These are phyloP conservation scores for Polyergus mexicanus DNA, from an alignment of 1,140 invertebrate genomes.

Conservation along the genomic window DNA sequence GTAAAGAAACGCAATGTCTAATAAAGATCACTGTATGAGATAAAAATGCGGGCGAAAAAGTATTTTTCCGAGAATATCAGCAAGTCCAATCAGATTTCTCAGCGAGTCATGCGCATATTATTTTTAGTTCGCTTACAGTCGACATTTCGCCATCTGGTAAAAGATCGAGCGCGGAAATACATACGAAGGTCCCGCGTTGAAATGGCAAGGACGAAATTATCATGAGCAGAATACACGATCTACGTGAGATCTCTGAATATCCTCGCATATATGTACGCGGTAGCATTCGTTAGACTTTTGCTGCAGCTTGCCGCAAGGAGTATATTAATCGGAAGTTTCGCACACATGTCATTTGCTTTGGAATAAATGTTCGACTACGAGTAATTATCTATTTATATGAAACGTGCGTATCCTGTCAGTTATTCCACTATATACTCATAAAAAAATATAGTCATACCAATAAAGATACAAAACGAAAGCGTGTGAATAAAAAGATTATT, in stretches of 20 bases:
- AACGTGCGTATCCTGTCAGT: background rate
- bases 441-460: background rate
- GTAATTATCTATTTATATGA: slow-evolving; percentile 1
- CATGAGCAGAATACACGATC: background rate
- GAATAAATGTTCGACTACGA: background rate
- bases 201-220: slow-evolving; percentile 57
- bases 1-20: background rate
- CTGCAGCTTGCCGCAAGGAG: slow-evolving; percentile 26
- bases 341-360: slow-evolving; percentile 61
- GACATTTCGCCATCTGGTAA: slow-evolving; percentile 44
- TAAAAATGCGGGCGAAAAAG: slow-evolving; percentile 27
- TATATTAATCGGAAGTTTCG: slow-evolving; percentile 66
- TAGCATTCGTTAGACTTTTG: background rate
- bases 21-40: background rate
- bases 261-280: too few relatives aligned
- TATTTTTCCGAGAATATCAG: slow-evolving; percentile 34
- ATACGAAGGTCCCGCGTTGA: slow-evolving; percentile 31
- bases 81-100: slow-evolving; percentile 34
- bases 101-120: slow-evolving; percentile 26
- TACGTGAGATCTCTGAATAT: slow-evolving; percentile 36
- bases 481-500: background rate
- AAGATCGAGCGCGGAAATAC: slow-evolving; percentile 28
- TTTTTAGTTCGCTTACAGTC: slow-evolving; percentile 40
- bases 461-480: background rate
- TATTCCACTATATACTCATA: background rate